These are phyloP conservation scores for Trematomus bernacchii DNA, from an alignment of 2,797 vertebrate genomes.

Conservation along the genomic window DNA sequence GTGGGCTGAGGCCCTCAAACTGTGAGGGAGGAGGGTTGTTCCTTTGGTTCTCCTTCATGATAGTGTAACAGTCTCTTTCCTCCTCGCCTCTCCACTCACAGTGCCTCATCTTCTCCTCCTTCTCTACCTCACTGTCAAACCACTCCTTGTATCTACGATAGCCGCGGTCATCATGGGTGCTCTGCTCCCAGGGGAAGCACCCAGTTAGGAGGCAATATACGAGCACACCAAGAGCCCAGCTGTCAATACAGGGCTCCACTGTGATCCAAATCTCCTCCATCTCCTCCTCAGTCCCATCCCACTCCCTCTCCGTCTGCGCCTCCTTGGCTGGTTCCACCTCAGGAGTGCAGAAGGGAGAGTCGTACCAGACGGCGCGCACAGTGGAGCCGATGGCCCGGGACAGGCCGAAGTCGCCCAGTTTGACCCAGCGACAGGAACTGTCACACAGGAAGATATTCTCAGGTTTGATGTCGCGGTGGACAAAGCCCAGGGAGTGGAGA, in stretches of 20 bases:
- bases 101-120: slow-evolving; percentile 42
- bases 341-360: slow-evolving; percentile 90
- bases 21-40: slow-evolving; percentile 84
- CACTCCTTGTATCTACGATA: slow-evolving; percentile 90
- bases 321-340: slow-evolving; percentile 79
- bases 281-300: slow-evolving; percentile 58
- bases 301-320: slow-evolving; percentile 55
- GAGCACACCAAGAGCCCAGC: slow-evolving; percentile 94
- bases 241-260: slow-evolving; percentile 91
- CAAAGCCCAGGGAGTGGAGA: slow-evolving; percentile 93
- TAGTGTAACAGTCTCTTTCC: slow-evolving; percentile 42
- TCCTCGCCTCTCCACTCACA: slow-evolving; percentile 20
- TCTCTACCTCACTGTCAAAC: slow-evolving; percentile 77
- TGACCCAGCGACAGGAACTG: slow-evolving; percentile 87
- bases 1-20: slow-evolving; percentile 87
- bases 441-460: slow-evolving; percentile 96
- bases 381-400: slow-evolving; percentile 77
- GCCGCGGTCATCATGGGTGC: slow-evolving; percentile 87
- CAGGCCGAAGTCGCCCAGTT: slow-evolving; percentile 95
- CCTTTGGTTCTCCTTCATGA: slow-evolving; percentile 53
- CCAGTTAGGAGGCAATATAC: slow-evolving; percentile 94
- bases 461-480: slow-evolving; percentile 96
- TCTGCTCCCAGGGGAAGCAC: slow-evolving; percentile 98
- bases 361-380: slow-evolving; percentile 84
- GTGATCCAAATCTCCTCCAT: slow-evolving; percentile 84